Evolutionary conservation across 2,888 invertebrate species (phyloP), one percentile per base, ranked within the genome.

Genomic region (Sarcophaga variegata): DNA sequence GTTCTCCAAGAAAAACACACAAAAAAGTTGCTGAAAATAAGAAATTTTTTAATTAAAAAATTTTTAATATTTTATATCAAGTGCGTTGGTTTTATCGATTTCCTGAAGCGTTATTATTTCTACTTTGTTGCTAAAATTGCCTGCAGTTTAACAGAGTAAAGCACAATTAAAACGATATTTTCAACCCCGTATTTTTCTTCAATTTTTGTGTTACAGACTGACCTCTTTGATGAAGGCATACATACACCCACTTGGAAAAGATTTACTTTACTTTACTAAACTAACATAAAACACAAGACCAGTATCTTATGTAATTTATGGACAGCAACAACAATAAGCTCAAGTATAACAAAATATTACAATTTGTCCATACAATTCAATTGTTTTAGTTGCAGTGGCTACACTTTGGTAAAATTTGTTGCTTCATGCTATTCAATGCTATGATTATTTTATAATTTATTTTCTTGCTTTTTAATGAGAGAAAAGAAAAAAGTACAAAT

Each of bases 191-290:
- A 27, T 27, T 49, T 63, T 62, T 62, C n/a, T 54, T 62, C 3
- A 11, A 2, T 20, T 22, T n/a, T 47, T 64, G n/a, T 67, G 12
- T 20, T 12, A 63, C 60, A 74, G 83, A 72, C 60, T 78, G 83
- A 72, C 83, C 83, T 78, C 77, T 66, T 72, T 67, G 83, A 54
- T 54, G 12, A 54, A 12, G 22, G 49, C 67, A 67, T n/a, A 17
- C 54, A 67, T 60, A 83, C 77, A 62, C 83, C 83, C 78, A 83
- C 83, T 74, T 83, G 22, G 1, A 72, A 72, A 78, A 27, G 8
- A 37, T 27, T 17, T 62, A 78, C 37, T 17, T 67, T 74, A 49
- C 4, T 22, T 22, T 22, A 22, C 22, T 22, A 54, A 54, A 54
- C 17, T 3, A 1, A 54, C 83, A 78, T 45, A 62, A 83, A 67